Evolutionary conservation across 2,888 invertebrate species (phyloP).

Genomic region (Diaperis boleti): DNA sequence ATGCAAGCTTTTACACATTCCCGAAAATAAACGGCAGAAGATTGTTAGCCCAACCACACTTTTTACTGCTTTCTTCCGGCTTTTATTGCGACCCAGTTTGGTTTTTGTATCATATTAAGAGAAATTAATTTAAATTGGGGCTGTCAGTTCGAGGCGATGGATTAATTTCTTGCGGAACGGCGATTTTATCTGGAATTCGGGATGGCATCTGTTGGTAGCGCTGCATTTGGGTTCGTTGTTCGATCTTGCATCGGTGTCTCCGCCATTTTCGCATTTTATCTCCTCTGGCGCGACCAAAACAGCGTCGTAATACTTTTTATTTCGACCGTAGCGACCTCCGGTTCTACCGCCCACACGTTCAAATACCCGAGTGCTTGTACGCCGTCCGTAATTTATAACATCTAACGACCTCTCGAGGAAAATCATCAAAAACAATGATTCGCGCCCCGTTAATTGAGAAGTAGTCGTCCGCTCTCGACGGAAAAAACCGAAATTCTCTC

Average conservation of each 20-base stretch:
- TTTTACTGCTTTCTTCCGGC: too few species aligned
- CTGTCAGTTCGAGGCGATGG: too few species aligned
- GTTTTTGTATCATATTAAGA: too few species aligned
- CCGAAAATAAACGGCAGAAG: too few species aligned
- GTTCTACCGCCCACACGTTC: conserved; percentile 39
- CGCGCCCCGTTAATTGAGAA: conserved; percentile 31
- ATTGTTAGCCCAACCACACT: too few species aligned
- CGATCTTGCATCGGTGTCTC: conserved; percentile 19
- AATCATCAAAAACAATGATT: conserved; percentile 28
- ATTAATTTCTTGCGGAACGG: too few species aligned
- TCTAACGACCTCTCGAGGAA: conserved; percentile 31
- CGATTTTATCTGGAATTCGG: not conserved
- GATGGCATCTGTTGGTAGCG: not conserved
- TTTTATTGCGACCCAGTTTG: too few species aligned
- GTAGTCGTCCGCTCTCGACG: conserved; percentile 10
- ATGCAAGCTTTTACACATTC: not conserved
- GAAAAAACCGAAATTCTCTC: conserved; percentile 31
- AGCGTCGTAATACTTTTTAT: conserved; percentile 32
- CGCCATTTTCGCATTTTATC: conserved; percentile 10
- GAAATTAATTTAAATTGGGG: too few species aligned
- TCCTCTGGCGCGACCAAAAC: conserved; percentile 19
- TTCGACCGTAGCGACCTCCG: conserved; percentile 21
- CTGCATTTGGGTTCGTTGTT: conserved; percentile 10
- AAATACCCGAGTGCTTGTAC: conserved; percentile 24
- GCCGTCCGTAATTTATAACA: conserved; percentile 36